Evolutionary conservation across 2,888 invertebrate genomes (phyloP).

Genomic region (Ornithoptera priamus): DNA sequence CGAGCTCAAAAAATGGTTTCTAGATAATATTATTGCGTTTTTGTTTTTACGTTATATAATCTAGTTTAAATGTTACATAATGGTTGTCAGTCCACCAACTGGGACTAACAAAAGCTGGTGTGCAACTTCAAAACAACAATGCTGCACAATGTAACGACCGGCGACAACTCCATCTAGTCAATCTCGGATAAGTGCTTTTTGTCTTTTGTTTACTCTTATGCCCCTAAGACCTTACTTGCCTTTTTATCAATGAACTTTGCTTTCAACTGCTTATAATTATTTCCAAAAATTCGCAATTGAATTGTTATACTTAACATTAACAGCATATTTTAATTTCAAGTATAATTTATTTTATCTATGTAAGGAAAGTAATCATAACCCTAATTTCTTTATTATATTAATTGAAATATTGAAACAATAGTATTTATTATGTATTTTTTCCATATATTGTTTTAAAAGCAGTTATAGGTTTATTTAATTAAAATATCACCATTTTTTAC

Average conservation of each 20-base stretch:
- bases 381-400: not conserved
- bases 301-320: not conserved
- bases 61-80: conserved; percentile 21
- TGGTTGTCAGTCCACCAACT: conserved; percentile 13
- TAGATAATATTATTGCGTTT: not conserved
- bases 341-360: not conserved
- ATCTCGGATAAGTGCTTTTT: conserved; percentile 54
- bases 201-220: conserved; percentile 64
- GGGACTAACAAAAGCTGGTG: conserved; percentile 40
- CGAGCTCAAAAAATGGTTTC: no score
- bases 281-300: not conserved
- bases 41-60: conserved; percentile 16
- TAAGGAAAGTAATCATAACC: no score
- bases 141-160: conserved; percentile 39
- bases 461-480: no score
- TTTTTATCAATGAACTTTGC: not conserved
- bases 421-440: not conserved
- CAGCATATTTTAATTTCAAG: not conserved
- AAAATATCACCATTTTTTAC: no score
- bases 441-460: no score
- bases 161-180: conserved; percentile 56
- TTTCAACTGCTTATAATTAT: not conserved
- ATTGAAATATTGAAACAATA: not conserved
- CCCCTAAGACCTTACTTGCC: conserved; percentile 51
- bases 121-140: conserved; percentile 42